Base-by-base conservation (phyloP, 2,797 vertebrate genomes). In the Muscicapa comitata region DNA sequence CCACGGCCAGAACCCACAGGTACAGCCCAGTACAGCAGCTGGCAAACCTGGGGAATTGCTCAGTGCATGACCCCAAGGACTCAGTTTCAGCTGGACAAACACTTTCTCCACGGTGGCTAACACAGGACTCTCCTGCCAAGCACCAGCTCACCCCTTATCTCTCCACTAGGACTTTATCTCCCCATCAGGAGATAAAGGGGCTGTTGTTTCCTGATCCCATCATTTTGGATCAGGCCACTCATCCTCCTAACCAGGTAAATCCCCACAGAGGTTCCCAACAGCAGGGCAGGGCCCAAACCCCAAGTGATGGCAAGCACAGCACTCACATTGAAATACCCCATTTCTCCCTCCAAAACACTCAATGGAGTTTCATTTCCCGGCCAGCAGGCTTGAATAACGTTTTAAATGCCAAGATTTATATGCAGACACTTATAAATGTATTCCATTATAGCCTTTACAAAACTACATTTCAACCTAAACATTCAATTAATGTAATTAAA, bases 401-500 rank as follows among this genome's bases (percentile, higher is more conserved):
- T 95, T 86, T 70, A 86, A 96, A 97, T 57, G 79, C 88, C 84
- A 85, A 96, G 95, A 97, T 97, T 97, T 96, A 97, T 86, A 94
- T 1, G 42, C 83, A 93, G 94, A 93, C 93, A 71, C 93, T 96
- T 97, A 97, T 29, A 97, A 97, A 97, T 86, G 93, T 88, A 91
- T 95, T 96, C 95, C 96, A 96, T 97, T 96, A 97, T 94, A 93
- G 97, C 94, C 90, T 94, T 85, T 93, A 91, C 93, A 97, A 97
- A 97, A 96, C 95, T 97, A 95, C 97, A 95, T 97, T 96, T 96
- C 97, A 71, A 62, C 95, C 91, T 96, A 98, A 97, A 97, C 97
- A 95, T 97, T 97, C 97, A 98, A 98, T 98, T 98, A 98, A 98
- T 97, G 96, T 96, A 97, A 98, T 98, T 98, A 98, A 98, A 98